phyloP scores from a whole-genome alignment of 2,797 vertebrate genomes.

The Lepus townsendii region DNA sequence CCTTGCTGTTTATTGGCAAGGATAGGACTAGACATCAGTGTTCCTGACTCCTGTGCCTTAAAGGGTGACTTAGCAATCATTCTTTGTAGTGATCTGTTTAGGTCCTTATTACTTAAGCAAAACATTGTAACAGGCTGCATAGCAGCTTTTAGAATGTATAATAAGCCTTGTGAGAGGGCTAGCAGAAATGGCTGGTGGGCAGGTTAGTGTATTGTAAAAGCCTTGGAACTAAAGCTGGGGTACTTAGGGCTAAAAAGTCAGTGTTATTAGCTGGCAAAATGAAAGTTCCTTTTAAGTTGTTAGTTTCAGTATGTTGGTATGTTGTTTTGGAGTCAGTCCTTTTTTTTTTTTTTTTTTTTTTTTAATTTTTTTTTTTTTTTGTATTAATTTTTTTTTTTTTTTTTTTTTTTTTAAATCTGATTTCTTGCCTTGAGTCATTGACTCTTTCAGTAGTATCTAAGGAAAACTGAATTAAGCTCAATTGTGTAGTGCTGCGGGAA shows the following conservation, averaged over 20 bases:
- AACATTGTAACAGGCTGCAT: background rate
- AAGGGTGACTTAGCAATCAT: background rate
- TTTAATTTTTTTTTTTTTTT: constrained; percentile 20
- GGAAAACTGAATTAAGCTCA: constrained; percentile 68
- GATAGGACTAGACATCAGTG: background rate
- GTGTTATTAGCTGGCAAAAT: background rate
- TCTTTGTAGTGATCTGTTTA: background rate
- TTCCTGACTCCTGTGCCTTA: background rate
- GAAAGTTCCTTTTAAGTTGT: constrained; percentile 17
- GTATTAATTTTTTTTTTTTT: background rate
- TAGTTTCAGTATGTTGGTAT: background rate
- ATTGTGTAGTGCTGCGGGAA: constrained; percentile 64
- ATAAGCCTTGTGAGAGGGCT: background rate
- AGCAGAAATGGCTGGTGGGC: background rate
- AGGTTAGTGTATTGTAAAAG: background rate
- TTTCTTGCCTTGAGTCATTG: constrained; percentile 67
- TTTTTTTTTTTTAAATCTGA: constrained; percentile 15
- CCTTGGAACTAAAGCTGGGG: background rate
- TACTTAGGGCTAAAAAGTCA: background rate
- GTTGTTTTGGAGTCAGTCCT: constrained; percentile 60
- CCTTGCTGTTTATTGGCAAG: background rate
- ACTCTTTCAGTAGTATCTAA: constrained; percentile 51
- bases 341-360: background rate
- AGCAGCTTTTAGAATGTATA: background rate
- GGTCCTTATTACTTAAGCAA: background rate